phyloP scores from a whole-genome alignment of 1,140 invertebrate species.

The Heliconius eleuchia region DNA sequence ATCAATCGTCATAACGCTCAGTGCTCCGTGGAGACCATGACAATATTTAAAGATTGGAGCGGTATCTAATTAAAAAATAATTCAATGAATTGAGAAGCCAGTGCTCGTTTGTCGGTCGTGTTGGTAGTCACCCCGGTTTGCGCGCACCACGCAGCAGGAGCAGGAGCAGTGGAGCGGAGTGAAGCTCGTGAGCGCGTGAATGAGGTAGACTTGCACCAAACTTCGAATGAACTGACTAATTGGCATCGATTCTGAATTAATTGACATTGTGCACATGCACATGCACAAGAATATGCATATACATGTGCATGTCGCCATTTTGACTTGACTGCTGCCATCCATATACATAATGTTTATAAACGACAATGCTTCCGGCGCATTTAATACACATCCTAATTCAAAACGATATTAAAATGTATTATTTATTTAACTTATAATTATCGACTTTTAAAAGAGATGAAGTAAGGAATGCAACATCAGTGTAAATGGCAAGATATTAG shows the following conservation, averaged over 20 bases:
- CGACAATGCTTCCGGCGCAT: too few species aligned
- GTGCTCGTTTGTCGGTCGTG: not conserved
- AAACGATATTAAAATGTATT: too few species aligned
- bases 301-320: too few species aligned
- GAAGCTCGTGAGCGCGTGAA: not conserved
- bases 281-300: too few species aligned
- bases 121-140: not conserved
- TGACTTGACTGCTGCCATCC: too few species aligned
- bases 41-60: not conserved
- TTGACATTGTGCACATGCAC: not conserved
- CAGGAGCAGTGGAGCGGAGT: not conserved
- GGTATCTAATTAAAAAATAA: not conserved
- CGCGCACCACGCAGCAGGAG: not conserved
- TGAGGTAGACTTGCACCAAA: not conserved
- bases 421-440: too few species aligned
- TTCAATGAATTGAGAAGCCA: not conserved
- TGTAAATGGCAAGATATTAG: too few species aligned
- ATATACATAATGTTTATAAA: too few species aligned
- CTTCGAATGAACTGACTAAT: not conserved
- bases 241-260: constrained; percentile 15
- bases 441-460: too few species aligned
- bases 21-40: not conserved
- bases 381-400: too few species aligned
- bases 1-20: not conserved
- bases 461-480: too few species aligned